Percentiles rank a stretch among this genome's conserved stretches.
phyloP scores from a whole-genome alignment of 2,797 vertebrate genomes.

The Notolabrus celidotus region DNA sequence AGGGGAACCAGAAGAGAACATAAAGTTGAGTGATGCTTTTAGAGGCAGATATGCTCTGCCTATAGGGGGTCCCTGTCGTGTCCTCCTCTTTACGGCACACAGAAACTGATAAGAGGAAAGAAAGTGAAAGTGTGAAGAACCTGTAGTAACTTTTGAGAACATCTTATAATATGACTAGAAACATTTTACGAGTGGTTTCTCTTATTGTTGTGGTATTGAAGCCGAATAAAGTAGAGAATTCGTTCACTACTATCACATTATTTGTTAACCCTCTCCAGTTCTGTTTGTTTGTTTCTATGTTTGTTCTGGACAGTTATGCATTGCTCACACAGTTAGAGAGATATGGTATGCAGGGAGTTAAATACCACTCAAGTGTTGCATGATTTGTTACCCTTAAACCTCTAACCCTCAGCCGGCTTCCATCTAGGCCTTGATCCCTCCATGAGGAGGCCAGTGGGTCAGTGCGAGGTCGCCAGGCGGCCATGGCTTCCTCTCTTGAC shows the following conservation, averaged over 20 bases:
- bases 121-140: constrained; percentile 60
- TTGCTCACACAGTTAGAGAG: constrained; percentile 61
- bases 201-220: neutral
- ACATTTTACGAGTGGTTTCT: constrained; percentile 13
- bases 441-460: constrained; percentile 83
- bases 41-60: constrained; percentile 82
- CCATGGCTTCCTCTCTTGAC: constrained; percentile 83
- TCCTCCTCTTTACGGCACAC: constrained; percentile 57
- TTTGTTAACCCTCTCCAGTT: constrained; percentile 17
- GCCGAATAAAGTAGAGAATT: neutral
- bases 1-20: constrained; percentile 81
- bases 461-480: constrained; percentile 84
- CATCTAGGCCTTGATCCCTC: constrained; percentile 82
- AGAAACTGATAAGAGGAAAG: constrained; percentile 49
- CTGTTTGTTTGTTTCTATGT: constrained; percentile 40
- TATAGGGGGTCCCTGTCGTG: constrained; percentile 70
- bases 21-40: constrained; percentile 87
- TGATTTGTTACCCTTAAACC: constrained; percentile 88
- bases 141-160: constrained; percentile 18
- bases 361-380: constrained; percentile 84
- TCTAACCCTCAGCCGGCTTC: constrained; percentile 84
- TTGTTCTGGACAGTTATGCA: constrained; percentile 51
- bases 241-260: neutral
- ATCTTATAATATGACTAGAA: constrained; percentile 20
- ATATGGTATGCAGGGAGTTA: constrained; percentile 77